Evolutionary conservation across 2,113 vertebrate species (phyloP).

Genomic region (Eudyptes chrysolophus): DNA sequence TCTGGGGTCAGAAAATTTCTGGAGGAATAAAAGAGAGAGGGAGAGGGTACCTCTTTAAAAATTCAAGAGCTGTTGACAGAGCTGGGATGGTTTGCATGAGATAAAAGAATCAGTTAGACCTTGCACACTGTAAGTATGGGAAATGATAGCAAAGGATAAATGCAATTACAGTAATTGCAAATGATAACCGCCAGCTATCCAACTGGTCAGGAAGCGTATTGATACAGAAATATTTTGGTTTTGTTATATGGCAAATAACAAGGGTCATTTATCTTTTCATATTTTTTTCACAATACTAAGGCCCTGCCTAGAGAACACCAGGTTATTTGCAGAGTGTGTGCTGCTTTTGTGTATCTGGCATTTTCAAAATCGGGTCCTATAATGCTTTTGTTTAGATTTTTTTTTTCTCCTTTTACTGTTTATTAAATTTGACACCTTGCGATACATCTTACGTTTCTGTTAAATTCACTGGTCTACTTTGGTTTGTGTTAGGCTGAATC

Average conservation of each 20-base stretch:
- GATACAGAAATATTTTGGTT: neutral
- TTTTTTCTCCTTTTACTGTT: neutral
- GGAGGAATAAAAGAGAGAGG: slow-evolving; percentile 1
- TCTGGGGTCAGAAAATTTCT: slow-evolving; percentile 57
- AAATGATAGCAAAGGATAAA: neutral
- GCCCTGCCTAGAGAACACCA: neutral
- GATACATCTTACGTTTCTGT: neutral
- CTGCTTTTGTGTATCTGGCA: neutral
- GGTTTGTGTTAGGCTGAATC: neutral
- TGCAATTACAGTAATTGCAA: neutral
- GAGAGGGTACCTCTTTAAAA: slow-evolving; percentile 42
- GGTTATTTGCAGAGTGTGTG: neutral
- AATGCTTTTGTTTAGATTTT: neutral
- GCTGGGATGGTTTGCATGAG: slow-evolving; percentile 46
- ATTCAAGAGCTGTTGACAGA: slow-evolving; percentile 42
- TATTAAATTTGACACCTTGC: neutral
- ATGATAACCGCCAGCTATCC: neutral
- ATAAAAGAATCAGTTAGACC: slow-evolving; percentile 35
- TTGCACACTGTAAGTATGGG: neutral
- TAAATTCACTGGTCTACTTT: neutral
- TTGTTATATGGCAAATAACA: neutral
- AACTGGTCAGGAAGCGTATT: neutral
- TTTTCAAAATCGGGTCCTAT: neutral
- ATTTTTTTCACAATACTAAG: neutral
- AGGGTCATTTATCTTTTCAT: neutral